phyloP scores from a whole-genome alignment of 2,113 vertebrate genomes.

The Empidonax alnorum region DNA sequence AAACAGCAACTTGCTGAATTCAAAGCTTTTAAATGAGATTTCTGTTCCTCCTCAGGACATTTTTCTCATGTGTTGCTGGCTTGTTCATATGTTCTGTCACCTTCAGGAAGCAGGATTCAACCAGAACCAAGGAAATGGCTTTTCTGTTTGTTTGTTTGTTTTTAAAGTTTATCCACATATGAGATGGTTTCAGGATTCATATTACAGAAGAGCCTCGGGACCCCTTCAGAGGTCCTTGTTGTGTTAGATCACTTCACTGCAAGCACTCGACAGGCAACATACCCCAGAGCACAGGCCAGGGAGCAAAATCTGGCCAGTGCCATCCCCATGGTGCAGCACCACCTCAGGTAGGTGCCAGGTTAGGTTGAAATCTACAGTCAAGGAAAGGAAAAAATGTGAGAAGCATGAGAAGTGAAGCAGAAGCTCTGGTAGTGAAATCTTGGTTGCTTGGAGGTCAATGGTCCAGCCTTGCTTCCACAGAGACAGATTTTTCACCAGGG shows the following conservation, averaged over 20 bases:
- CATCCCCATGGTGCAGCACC: rapidly evolving
- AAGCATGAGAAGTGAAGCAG: not conserved
- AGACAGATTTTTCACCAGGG: not conserved
- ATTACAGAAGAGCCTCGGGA: not conserved
- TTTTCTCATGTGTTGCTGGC: slow-evolving; percentile 40
- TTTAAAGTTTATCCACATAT: not conserved
- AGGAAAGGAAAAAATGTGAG: not conserved
- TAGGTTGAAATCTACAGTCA: not conserved
- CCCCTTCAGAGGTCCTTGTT: not conserved
- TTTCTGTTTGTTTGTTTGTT: not conserved
- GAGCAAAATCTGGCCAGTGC: not conserved
- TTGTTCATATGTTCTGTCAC: not conserved
- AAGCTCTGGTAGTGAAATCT: not conserved
- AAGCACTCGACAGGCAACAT: not conserved
- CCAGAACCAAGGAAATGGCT: slow-evolving; percentile 13
- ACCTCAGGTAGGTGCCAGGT: not conserved
- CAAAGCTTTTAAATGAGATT: not conserved
- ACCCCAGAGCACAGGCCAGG: not conserved
- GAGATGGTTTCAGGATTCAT: not conserved
- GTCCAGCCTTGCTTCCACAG: not conserved
- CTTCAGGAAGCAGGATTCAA: not conserved
- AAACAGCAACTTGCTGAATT: slow-evolving; percentile 23
- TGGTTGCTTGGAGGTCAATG: not conserved
- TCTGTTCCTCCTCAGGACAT: not conserved
- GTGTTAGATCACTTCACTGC: not conserved